Base-by-base conservation (phyloP, 2,888 invertebrate genomes). In the Caenorhabditis afra region DNA sequence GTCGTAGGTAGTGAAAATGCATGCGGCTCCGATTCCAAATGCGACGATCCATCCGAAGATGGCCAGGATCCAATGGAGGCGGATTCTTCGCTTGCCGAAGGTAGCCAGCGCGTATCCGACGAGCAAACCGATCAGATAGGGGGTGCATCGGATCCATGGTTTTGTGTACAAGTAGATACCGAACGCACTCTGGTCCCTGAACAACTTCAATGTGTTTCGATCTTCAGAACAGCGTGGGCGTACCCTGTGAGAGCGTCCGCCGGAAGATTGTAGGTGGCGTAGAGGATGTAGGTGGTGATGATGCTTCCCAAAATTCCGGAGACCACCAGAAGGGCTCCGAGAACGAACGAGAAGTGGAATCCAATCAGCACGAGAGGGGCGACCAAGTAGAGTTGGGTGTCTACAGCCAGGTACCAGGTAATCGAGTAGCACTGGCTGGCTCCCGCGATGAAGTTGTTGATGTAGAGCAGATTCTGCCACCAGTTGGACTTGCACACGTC, bases 111-210 rank as follows among this genome's bases (percentile, higher is more conserved):
- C 35, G 71, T 91, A 91, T 1, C 91, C 91, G 11, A 87, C 79
- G 18, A 90, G 53, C 23, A 91, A 78, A 0, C 91, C 91, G 2
- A 91, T 77, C 14, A 90, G 76, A 77, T 91, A 91, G 0, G 91
- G 90, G 1, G 90, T 90, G 67, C 91, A 88, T 23, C 91, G 84
- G 57, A 87, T 87, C 87, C 70, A 70, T n/a, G 70, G 70, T 23
- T 70, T 70, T 45, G 49, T 29, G 39, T 70, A 70, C n/a, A 68
- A 20, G 12, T 68, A 68, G 59, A 59, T 58, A 5, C 47, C 47
- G 23, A 52, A 52, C 10, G 23, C 23, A 12, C 1, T 23, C 11
- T 41, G 41, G 14, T 41, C 41, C 3, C 41, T 41, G 41, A 41
- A 41, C 2, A 41, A 11, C 3, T 3, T 11, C 14, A 11, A 3